These are phyloP conservation scores for Equus quagga DNA, from an alignment of 2,113 vertebrate genomes.

Conservation along the genomic window DNA sequence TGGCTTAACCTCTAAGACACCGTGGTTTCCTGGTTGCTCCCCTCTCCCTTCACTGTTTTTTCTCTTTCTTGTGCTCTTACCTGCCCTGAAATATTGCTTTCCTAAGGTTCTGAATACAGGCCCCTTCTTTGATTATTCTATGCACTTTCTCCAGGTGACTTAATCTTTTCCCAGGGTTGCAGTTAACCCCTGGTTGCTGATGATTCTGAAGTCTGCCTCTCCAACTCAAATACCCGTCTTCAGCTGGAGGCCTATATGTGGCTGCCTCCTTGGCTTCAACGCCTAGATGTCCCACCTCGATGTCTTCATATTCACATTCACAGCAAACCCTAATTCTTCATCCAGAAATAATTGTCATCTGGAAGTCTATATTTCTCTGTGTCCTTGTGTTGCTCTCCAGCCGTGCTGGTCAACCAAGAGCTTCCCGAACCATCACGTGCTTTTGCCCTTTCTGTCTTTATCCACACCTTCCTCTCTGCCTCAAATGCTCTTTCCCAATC, in stretches of 20 bases:
- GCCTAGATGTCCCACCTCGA: not conserved
- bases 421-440: not conserved
- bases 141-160: not conserved
- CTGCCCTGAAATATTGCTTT: not conserved
- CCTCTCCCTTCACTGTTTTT: not conserved
- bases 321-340: not conserved
- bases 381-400: not conserved
- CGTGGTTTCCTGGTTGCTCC: not conserved
- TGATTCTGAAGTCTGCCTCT: not conserved
- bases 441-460: not conserved
- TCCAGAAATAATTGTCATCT: not conserved
- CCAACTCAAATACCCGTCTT: not conserved
- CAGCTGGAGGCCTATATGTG: not conserved
- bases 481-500: not conserved
- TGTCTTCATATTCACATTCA: not conserved
- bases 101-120: not conserved
- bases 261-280: not conserved
- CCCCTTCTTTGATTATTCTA: not conserved
- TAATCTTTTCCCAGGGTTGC: not conserved
- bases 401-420: not conserved
- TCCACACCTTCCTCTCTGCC: not conserved
- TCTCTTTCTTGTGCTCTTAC: not conserved
- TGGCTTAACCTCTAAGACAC: not conserved
- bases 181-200: not conserved
- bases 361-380: not conserved